Evolutionary conservation across 2,888 invertebrate genomes (phyloP), one percentile per base, ranked within the genome.

Genomic region (Morpho achilles): DNA sequence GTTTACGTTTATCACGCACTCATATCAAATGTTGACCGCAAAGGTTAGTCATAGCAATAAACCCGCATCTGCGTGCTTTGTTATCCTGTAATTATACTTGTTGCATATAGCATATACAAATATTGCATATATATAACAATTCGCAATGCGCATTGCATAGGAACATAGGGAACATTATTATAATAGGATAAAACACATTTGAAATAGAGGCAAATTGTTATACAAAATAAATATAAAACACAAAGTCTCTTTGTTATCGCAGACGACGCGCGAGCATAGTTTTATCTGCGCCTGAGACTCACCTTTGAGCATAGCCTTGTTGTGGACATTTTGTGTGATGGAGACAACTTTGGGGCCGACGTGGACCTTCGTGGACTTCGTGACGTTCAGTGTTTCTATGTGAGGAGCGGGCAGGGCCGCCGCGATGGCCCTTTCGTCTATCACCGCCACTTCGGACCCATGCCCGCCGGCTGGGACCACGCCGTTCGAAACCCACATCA

Each of bases 281-380:
- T 16, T 16, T 16, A 16, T 5, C 1, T 49, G 48, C 55, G 49
- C 55, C 41, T 49, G 55, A 43, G 49, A 43, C 82, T 84, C 69
- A 88, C 89, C 87, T 82, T 84, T 84, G 62, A 89, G 75, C 67
- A 85, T 79, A 67, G 87, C 86, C 9, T 76, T 79, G 71, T 80
- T 82, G 63, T 85, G 82, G 3, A 88, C 77, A 62, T 82, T 85
- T 61, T 87, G 84, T 4, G 82, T 87, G 53, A 87, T 80, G 8
- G 80, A 77, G 22, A 84, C 78, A 63, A 87, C 80, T 68, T 83
- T 85, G 10, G 85, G 80, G 5, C 89, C 88, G 58, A 88, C 75
- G 69, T 87, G 87, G 46, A 87, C 77, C 10, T 75, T 72, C 2
- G 79, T 73, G 5, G 85, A 84, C 55, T 80, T 81, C 53, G 75